Conservation (phyloP, 2,797 vertebrate species). For the Argya squamiceps region DNA sequence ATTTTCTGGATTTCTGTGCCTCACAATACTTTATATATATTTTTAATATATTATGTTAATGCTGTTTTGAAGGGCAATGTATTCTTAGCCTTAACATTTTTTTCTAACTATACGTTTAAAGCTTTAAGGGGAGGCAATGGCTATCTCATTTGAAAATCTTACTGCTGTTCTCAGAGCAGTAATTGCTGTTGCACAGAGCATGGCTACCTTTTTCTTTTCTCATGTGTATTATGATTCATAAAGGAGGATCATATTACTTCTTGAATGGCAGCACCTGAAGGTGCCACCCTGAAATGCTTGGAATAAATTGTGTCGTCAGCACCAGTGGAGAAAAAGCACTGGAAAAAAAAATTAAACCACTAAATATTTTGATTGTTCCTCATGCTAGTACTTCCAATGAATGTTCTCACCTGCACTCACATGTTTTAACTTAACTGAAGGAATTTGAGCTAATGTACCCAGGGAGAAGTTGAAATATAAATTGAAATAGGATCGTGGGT, state of each 20-base stretch:
- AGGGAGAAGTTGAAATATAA: background rate
- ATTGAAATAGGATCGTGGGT: background rate
- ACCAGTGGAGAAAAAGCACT: background rate
- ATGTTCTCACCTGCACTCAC: background rate
- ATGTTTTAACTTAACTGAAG: background rate
- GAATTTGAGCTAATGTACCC: background rate
- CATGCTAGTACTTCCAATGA: background rate
- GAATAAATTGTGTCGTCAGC: background rate
- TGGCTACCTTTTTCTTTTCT: background rate
- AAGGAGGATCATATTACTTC: background rate
- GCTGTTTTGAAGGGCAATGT: background rate
- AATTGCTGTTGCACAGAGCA: background rate
- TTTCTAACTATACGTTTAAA: background rate
- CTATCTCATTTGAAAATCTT: slow-evolving; percentile 7
- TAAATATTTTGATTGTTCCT: slow-evolving; percentile 26
- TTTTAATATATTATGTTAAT: background rate
- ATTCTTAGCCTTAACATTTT: background rate
- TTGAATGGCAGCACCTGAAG: background rate
- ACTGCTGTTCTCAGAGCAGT: background rate
- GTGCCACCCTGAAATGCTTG: background rate
- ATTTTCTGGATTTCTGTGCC: background rate
- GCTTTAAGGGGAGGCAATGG: background rate
- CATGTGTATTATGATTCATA: background rate
- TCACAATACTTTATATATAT: background rate
- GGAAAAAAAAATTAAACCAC: background rate